These are phyloP conservation scores for Amphimallon solstitiale DNA, from an alignment of 2,888 invertebrate genomes.

Conservation along the genomic window DNA sequence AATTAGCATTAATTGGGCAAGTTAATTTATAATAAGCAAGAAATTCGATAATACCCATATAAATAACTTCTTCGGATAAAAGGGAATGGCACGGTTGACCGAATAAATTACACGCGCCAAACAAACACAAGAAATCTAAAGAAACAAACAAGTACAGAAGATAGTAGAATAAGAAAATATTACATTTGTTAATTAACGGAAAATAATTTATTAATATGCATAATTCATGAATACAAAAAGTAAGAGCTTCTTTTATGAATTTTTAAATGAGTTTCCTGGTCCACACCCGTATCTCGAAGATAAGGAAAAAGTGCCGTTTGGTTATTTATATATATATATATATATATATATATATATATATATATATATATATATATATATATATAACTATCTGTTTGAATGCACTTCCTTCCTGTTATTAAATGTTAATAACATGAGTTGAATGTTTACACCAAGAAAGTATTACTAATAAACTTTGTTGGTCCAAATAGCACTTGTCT, in stretches of 20 bases:
- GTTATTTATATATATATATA: conserved; percentile 3
- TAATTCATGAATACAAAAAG: conserved; percentile 18
- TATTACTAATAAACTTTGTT: too few species aligned
- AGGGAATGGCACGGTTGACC: not conserved
- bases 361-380: too few species aligned
- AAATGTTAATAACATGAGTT: not conserved
- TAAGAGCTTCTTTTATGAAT: conserved; percentile 3
- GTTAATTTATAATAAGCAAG: conserved; percentile 30
- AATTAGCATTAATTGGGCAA: conserved; percentile 27
- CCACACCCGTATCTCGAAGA: not conserved
- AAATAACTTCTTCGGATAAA: conserved; percentile 28
- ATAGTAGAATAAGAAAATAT: conserved; percentile 8
- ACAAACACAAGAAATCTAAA: not conserved
- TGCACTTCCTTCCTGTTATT: not conserved
- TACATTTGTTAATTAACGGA: conserved; percentile 17
- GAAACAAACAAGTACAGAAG: not conserved
- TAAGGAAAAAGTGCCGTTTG: not conserved
- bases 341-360: too few species aligned
- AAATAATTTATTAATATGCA: conserved; percentile 25
- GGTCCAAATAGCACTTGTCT: too few species aligned
- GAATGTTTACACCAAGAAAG: too few species aligned
- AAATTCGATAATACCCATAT: conserved; percentile 19
- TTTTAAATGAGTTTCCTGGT: not conserved
- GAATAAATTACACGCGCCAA: conserved; percentile 8
- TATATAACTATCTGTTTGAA: too few species aligned